Percentiles rank a stretch among this genome's conserved stretches.
Conservation (phyloP, 1,140 invertebrate genomes). For the Pogonomyrmex californicus region DNA sequence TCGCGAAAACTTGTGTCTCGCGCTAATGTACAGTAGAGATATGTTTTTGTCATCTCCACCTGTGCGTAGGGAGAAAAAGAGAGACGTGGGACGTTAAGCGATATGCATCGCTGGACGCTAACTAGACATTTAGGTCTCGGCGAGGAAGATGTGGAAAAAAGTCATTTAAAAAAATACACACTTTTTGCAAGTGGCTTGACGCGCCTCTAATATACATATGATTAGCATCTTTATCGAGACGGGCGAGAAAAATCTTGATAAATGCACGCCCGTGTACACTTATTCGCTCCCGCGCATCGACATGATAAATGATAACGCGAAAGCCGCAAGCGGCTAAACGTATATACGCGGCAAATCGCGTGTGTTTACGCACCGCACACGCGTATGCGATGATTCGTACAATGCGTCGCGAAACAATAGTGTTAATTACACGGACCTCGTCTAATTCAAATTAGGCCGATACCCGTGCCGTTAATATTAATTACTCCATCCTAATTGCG, state of each 20-base stretch:
- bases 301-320: constrained; percentile 53
- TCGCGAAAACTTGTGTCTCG: neutral
- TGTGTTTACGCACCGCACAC: neutral
- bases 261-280: neutral
- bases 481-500: constrained; percentile 77
- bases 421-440: constrained; percentile 82
- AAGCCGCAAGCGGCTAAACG: constrained; percentile 19
- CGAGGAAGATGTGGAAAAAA: neutral
- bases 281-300: constrained; percentile 22
- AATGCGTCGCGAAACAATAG: constrained; percentile 76
- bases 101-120: constrained; percentile 25
- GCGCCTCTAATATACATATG: neutral
- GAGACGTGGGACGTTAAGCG: neutral
- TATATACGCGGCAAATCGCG: constrained; percentile 10
- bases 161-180: neutral
- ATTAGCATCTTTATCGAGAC: constrained; percentile 5
- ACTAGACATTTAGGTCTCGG: neutral
- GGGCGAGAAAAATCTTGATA: constrained; percentile 21
- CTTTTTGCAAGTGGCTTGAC: neutral
- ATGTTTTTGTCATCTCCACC: constrained; percentile 22
- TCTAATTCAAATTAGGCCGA: constrained; percentile 82
- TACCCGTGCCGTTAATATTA: constrained; percentile 80
- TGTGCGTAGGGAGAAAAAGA: neutral
- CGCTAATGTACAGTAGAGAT: neutral
- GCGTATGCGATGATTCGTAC: constrained; percentile 59